Evolutionary conservation across 2,113 vertebrate genomes (phyloP), one percentile per base, ranked within the genome.

Genomic region (Hucho hucho): DNA sequence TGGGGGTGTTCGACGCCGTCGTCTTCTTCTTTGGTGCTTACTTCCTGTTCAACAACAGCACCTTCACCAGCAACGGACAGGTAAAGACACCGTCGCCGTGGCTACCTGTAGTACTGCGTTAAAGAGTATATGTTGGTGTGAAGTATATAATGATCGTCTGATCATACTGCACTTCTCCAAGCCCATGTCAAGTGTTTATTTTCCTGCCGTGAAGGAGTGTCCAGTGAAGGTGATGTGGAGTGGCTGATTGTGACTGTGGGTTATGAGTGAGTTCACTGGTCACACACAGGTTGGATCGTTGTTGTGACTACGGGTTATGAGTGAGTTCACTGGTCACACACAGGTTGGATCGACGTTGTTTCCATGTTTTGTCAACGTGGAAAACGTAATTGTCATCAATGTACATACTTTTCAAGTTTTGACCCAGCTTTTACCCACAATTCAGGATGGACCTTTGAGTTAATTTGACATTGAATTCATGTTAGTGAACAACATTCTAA

Each of bases 21-120:
- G 95, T 98, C 65, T 98, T 99, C 93, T 99, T 98, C 93, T 99
- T 99, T 79, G 97, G 98, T 86, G 95, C 94, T 91, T 99, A 97
- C 90, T 96, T 98, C 92, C 91, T 99, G 88, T 97, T 97, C 84
- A 95, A 98, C 84, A 96, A 96, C 90, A 96, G 96, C 64, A 88
- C 94, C 61, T 94, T 98, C 91, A 96, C 95, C 93, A 97, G 95
- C 93, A 97, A 97, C 0, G 98, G 98, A 87, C 97, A 99, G 97
- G 97, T 99, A 89, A 47, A 24, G 67, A 11, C 43, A 6, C 67
- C 7, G 37, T 69, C 28, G 67, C n/a, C 67, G 4, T 46, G 12
- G 67, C 20, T 2, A 68, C 66, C 64, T 37, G 32, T 22, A 37
- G 7, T 43, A 14, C 18, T 32, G 18, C 18, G 16, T 32, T n/a